Base-by-base conservation (phyloP, 2,888 invertebrate genomes). In the Metalampra italica region DNA sequence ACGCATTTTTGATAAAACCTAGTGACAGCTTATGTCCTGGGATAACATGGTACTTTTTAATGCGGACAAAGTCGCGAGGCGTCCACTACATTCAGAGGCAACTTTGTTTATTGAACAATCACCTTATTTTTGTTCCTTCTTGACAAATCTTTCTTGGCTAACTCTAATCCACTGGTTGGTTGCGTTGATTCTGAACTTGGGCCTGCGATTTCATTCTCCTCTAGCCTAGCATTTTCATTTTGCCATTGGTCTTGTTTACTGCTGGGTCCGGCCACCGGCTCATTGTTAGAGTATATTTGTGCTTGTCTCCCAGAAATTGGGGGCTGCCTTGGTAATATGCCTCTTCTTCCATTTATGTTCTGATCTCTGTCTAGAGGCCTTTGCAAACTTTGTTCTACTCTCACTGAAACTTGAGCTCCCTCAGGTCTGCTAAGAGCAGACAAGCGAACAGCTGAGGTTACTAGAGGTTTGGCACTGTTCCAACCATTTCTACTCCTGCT, bases 341-440 rank as follows among this genome's bases (percentile, higher is more conserved):
- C 94, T 62, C 93, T 87, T 57, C 91, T 90, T 1, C 94, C 94
- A 80, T 94, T 94, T 29, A 94, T 92, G 75, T 94, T 94, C 57
- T 92, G 93, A 72, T 95, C 95, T 68, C 90, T 88, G 68, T 94
- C 93, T 46, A 92, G 62, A 39, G 90, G 89, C 47, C 87, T 80
- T 53, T 87, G 82, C 57, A 85, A 73, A 56, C 85, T 90, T 64
- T 90, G 90, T 60, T 86, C 87, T 49, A 84, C 83, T 66, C 79
- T 84, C 49, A 78, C 90, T 57, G 82, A 82, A 34, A 91, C 90
- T 66, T 75, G 90, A 60, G 83, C 83, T 55, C 79, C 83, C 59
- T 81, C 84, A 47, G 78, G 79, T 60, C 82, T 76, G 50, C 66
- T 82, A 22, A 83, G 59, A 45, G 82, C 76, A 53, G 87, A 77